Base-by-base conservation (phyloP, 2,888 invertebrate genomes). In the Cephus pygmeus region DNA sequence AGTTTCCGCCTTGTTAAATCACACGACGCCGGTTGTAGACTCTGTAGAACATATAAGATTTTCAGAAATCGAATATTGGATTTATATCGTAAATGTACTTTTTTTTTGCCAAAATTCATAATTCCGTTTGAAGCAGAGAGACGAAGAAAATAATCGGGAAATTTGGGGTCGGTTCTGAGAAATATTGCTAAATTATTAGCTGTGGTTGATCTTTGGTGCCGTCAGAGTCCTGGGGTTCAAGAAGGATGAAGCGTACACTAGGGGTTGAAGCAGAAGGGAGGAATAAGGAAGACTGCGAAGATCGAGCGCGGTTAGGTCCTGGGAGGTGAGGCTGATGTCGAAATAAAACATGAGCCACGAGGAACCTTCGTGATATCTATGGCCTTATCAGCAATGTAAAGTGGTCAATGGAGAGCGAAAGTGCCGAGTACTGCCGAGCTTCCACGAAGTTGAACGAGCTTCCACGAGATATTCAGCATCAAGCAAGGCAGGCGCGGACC, bases 311-410 rank as follows among this genome's bases (percentile, higher is more conserved):
- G 71, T 71, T 30, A 40, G 69, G 77, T 33, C 71, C 12, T 56
- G 56, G 40, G 31, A 71, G 71, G 71, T 75, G 74, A 71, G 77
- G 77, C 56, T 77, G 77, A 77, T 77, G 79, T 69, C 23, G 78
- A 74, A 75, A 80, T 77, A 80, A 81, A 81, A 83, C 79, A 83
- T 81, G 80, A 81, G 80, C 79, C 40, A 33, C 71, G 69, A 69
- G 74, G 76, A 79, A 75, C 77, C 79, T 79, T 79, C 75, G 30
- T 71, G 79, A 80, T 81, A 82, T 80, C 79, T 77, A 80, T 79
- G 73, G 76, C 76, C 79, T 82, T 80, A 80, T 82, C 77, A 81
- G 78, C 74, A 78, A 79, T 81, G 80, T 78, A 80, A 77, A 81
- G 75, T 75, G 79, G 78, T 73, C 78, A 79, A 79, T 79, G 78